These are phyloP conservation scores for Dione vanillae DNA, from an alignment of 2,888 invertebrate species.

Conservation along the genomic window DNA sequence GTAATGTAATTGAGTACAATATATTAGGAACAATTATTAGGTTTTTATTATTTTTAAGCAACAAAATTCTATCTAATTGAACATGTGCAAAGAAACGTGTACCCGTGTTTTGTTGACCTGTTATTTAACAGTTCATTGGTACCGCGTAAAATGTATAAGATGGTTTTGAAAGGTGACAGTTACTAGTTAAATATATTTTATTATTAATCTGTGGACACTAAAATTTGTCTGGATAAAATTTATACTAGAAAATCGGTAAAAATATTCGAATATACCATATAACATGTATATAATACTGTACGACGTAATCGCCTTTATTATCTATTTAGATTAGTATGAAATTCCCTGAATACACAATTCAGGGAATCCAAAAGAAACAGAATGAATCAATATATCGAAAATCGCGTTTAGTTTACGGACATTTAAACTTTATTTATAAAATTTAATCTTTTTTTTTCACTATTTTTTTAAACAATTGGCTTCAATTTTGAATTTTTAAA, in stretches of 20 bases:
- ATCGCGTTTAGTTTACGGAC: not conserved
- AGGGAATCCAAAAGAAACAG: too few relatives aligned
- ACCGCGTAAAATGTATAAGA: not conserved
- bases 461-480: not conserved
- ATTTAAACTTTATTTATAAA: not conserved
- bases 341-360: too few relatives aligned
- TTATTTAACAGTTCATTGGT: constrained; percentile 3
- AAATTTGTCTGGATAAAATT: not conserved
- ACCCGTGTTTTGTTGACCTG: not conserved
- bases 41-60: not conserved
- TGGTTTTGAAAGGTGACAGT: not conserved
- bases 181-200: not conserved
- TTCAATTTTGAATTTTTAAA: not conserved
- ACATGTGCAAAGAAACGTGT: not conserved
- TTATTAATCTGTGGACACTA: not conserved
- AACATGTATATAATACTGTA: too few relatives aligned
- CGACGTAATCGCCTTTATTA: too few relatives aligned
- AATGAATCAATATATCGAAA: too few relatives aligned
- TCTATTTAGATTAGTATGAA: too few relatives aligned
- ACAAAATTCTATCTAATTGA: not conserved
- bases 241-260: not conserved
- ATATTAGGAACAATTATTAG: not conserved
- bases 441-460: not conserved
- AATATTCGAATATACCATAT: not conserved
- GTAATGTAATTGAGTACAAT: not conserved